Evolutionary conservation across 1,140 invertebrate genomes (phyloP).

Genomic region (Drosophila neocordata): DNA sequence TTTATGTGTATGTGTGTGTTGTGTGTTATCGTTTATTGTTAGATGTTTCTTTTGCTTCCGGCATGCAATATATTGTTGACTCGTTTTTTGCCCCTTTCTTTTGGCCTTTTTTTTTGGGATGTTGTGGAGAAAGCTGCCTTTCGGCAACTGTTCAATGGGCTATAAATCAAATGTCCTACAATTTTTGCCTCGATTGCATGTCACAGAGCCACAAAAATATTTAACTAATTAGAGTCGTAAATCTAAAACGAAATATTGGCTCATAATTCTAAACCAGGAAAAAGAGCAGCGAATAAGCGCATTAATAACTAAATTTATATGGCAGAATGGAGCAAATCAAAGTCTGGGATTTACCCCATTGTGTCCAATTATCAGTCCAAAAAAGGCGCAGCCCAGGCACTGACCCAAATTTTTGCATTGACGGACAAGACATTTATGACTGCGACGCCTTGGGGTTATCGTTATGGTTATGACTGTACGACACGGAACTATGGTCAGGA

Average conservation of each 20-base stretch:
- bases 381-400: constrained; percentile 42
- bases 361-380: constrained; percentile 51
- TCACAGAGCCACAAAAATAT: constrained; percentile 52
- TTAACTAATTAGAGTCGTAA: constrained; percentile 73
- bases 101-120: not conserved
- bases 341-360: constrained; percentile 42
- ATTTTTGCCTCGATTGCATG: constrained; percentile 52
- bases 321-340: constrained; percentile 51
- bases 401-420: constrained; percentile 66
- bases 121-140: constrained; percentile 30
- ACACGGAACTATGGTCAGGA: constrained; percentile 44
- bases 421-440: constrained; percentile 73
- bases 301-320: constrained; percentile 54
- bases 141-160: constrained; percentile 25
- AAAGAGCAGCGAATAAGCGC: constrained; percentile 32
- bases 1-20: not conserved
- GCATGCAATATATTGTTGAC: constrained; percentile 35
- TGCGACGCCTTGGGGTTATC: constrained; percentile 22
- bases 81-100: constrained; percentile 12
- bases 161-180: constrained; percentile 52
- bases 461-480: constrained; percentile 58
- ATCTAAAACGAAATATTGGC: constrained; percentile 51
- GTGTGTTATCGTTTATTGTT: constrained; percentile 41
- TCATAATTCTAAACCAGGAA: constrained; percentile 33
- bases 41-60: constrained; percentile 19